Evolutionary conservation across 2,797 vertebrate genomes (phyloP).

Genomic region (Poeciliopsis paucimaculata): DNA sequence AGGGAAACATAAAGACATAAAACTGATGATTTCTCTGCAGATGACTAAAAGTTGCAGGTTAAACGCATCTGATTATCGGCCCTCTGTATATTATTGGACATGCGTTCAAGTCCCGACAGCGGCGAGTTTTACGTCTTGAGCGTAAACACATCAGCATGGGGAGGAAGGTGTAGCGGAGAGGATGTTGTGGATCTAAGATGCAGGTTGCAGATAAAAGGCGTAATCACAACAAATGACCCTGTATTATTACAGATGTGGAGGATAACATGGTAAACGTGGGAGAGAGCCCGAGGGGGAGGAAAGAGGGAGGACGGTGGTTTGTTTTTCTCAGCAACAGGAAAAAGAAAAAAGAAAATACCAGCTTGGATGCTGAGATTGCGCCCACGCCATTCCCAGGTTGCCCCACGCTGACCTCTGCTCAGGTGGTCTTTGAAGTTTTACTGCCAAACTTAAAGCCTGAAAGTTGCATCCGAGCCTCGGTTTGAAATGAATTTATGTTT

Average conservation of each 20-base stretch:
- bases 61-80: conserved; percentile 16
- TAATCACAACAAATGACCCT: conserved; percentile 87
- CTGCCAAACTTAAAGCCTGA: conserved; percentile 1
- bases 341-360: conserved; percentile 74
- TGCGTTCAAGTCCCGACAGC: conserved; percentile 30
- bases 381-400: conserved; percentile 77
- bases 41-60: conserved; percentile 10
- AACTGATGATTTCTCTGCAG: not conserved
- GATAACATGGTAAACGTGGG: conserved; percentile 84
- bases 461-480: not conserved
- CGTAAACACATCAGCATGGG: conserved; percentile 55
- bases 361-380: conserved; percentile 60
- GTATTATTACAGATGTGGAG: conserved; percentile 93
- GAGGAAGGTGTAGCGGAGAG: conserved; percentile 77
- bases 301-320: conserved; percentile 59
- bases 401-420: conserved; percentile 36
- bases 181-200: conserved; percentile 85
- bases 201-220: conserved; percentile 87
- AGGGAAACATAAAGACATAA: not conserved
- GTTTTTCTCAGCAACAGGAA: conserved; percentile 78
- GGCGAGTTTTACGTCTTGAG: conserved; percentile 36
- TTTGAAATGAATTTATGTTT: not conserved
- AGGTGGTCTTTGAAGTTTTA: conserved; percentile 59
- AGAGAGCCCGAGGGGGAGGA: conserved; percentile 78
- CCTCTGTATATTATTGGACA: conserved; percentile 46